These are phyloP conservation scores for Serripes groenlandicus DNA, from an alignment of 2,888 invertebrate species.

Conservation along the genomic window DNA sequence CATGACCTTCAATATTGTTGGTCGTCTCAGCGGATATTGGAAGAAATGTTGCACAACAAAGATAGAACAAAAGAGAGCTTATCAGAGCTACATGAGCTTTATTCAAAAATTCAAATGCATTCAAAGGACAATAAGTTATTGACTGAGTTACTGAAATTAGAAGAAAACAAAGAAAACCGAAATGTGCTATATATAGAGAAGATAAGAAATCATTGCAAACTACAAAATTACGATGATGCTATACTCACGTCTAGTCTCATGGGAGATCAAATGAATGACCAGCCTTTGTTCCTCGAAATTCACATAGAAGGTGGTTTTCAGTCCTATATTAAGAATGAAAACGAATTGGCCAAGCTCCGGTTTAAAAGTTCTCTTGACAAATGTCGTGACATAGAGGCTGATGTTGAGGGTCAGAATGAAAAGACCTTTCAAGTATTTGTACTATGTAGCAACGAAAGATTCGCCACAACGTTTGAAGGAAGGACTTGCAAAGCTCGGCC, in stretches of 20 bases:
- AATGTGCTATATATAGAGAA: slow-evolving; percentile 13
- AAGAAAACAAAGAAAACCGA: slow-evolving; percentile 11
- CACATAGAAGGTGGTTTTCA: slow-evolving; percentile 42
- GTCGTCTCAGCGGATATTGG: slow-evolving; percentile 31
- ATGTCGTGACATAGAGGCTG: not conserved
- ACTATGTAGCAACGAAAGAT: slow-evolving; percentile 21
- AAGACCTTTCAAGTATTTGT: slow-evolving; percentile 43
- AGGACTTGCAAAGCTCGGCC: not conserved
- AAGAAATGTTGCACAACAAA: slow-evolving; percentile 13
- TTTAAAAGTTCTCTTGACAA: slow-evolving; percentile 32
- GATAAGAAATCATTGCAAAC: slow-evolving; percentile 11
- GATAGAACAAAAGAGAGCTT: slow-evolving; percentile 19
- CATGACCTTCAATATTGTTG: slow-evolving; percentile 39
- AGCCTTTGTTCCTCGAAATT: slow-evolving; percentile 19
- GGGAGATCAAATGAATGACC: slow-evolving; percentile 26
- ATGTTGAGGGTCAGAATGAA: not conserved
- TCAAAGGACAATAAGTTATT: slow-evolving; percentile 22
- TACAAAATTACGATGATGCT: slow-evolving; percentile 38
- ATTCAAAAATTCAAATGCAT: slow-evolving; percentile 33
- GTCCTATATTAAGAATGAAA: slow-evolving; percentile 19
- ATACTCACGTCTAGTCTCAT: slow-evolving; percentile 32
- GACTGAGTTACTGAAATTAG: slow-evolving; percentile 11
- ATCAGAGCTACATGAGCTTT: slow-evolving; percentile 25
- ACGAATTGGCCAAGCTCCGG: slow-evolving; percentile 28
- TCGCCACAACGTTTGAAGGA: not conserved